Evolutionary conservation across 30 jellyfish, hydroid and myxozoan genomes (phyloP).

Genomic region (Cassiopea xamachana): DNA sequence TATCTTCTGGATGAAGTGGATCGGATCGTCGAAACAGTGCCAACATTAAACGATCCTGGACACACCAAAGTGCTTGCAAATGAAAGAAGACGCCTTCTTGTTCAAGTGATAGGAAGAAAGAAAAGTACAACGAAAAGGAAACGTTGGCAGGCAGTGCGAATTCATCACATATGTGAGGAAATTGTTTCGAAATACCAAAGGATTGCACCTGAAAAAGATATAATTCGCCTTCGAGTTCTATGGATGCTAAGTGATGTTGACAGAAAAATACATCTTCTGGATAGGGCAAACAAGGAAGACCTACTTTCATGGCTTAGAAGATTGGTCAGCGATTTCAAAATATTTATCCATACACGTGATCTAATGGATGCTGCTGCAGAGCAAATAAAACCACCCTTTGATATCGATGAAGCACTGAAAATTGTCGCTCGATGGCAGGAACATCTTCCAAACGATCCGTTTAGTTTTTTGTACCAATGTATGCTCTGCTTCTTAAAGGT

Average conservation of each 20-base stretch:
- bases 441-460: constrained; percentile 45
- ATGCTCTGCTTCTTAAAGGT: constrained; percentile 46
- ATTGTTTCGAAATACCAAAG: neutral
- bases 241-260: constrained; percentile 49
- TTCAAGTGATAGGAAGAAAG: constrained; percentile 19
- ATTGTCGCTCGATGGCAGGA: constrained; percentile 39
- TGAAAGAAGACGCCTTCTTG: constrained; percentile 39
- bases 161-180: constrained; percentile 22
- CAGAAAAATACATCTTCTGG: constrained; percentile 29
- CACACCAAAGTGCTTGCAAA: constrained; percentile 41
- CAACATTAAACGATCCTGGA: constrained; percentile 39
- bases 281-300: neutral
- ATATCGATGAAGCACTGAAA: constrained; percentile 29
- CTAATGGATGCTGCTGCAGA: constrained; percentile 49
- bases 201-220: constrained; percentile 45
- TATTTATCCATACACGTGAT: constrained; percentile 30
- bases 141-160: neutral
- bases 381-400: constrained; percentile 23
- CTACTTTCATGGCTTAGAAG: constrained; percentile 20
- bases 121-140: constrained; percentile 33
- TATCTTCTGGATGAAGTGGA: constrained; percentile 54
- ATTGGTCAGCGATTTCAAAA: constrained; percentile 19
- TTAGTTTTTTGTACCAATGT: constrained; percentile 42
- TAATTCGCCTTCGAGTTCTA: constrained; percentile 34
- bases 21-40: constrained; percentile 58